Evolutionary conservation across 2,888 invertebrate genomes (phyloP).

Genomic region (Conus canariensis): DNA sequence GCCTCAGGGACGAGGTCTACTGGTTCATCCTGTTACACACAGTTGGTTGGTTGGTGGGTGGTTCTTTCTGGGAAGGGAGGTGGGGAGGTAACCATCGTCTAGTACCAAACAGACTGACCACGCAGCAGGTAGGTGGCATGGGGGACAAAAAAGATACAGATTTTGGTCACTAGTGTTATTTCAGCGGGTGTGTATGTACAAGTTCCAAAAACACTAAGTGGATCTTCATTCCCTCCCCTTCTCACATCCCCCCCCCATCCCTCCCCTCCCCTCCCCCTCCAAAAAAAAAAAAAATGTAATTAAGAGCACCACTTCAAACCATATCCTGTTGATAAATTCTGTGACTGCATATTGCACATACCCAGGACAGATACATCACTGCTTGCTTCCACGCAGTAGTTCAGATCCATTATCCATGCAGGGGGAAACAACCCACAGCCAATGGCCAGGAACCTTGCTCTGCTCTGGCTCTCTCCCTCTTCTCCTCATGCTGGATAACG

Average conservation of each 20-base stretch:
- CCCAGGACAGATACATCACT: not conserved
- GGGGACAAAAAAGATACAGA: not conserved
- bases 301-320: conserved; percentile 16
- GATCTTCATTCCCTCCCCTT: not conserved
- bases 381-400: not conserved
- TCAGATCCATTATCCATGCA: not conserved
- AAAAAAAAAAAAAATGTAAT: not conserved
- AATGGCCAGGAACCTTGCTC: not conserved
- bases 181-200: conserved; percentile 13
- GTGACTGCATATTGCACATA: not conserved
- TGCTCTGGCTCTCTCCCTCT: not conserved
- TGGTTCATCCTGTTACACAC: too few species aligned
- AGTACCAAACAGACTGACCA: not conserved
- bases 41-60: too few species aligned
- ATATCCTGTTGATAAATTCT: not conserved
- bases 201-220: not conserved
- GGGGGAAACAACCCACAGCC: not conserved
- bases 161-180: not conserved
- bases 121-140: not conserved
- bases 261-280: not conserved
- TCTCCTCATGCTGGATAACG: not conserved
- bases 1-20: too few species aligned
- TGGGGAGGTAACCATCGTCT: not conserved
- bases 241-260: not conserved
- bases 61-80: not conserved